Evolutionary conservation across 2,113 vertebrate genomes (phyloP).

Genomic region (Ceyx margarethae): DNA sequence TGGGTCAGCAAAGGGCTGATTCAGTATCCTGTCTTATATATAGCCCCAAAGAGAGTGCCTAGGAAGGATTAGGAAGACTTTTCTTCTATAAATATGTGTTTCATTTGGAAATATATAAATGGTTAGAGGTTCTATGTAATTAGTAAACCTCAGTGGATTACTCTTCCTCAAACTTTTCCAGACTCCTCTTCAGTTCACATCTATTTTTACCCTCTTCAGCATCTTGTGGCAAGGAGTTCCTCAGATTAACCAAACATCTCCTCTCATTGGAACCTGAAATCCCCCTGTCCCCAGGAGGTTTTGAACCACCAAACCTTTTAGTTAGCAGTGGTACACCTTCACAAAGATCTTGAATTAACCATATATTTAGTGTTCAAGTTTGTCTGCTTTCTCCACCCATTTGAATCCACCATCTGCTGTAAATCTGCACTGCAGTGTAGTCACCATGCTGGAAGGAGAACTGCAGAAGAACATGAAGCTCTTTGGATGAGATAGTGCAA

Average conservation of each 20-base stretch:
- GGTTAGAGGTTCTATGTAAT: background rate
- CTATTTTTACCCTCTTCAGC: background rate
- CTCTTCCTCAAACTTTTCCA: constrained; percentile 18
- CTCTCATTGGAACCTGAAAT: background rate
- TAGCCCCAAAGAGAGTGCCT: background rate
- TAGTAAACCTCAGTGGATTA: background rate
- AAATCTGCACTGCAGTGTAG: background rate
- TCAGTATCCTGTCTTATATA: background rate
- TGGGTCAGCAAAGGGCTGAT: constrained; percentile 40
- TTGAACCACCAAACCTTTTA: background rate
- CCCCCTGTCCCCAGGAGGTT: background rate
- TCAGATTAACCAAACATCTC: background rate
- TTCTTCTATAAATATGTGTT: constrained; percentile 12
- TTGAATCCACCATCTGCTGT: background rate
- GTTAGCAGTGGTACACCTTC: background rate
- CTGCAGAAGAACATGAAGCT: background rate
- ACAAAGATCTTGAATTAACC: background rate
- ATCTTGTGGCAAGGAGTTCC: background rate
- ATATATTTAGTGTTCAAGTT: background rate
- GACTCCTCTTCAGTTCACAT: background rate
- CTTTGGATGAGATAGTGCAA: background rate
- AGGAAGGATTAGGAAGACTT: background rate
- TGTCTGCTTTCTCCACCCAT: background rate
- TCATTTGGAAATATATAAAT: background rate
- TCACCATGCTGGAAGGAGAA: background rate